Evolutionary conservation across 2,797 vertebrate species (phyloP).

Genomic region (Poeciliopsis turneri): DNA sequence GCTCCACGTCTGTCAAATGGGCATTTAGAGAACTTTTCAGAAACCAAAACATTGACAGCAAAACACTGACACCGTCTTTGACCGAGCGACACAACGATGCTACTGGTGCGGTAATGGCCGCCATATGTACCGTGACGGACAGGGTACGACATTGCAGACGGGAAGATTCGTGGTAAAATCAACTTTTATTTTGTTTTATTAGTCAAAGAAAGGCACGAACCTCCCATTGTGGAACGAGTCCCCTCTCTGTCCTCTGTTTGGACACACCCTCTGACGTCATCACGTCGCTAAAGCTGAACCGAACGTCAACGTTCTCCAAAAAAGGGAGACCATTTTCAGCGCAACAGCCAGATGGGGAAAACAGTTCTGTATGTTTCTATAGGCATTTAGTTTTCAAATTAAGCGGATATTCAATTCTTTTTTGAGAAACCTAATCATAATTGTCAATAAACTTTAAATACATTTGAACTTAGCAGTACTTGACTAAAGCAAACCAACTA

Average conservation of each 20-base stretch:
- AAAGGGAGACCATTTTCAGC: constrained; percentile 17
- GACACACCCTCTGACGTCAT: constrained; percentile 70
- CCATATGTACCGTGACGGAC: rapidly evolving
- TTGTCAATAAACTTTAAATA: not conserved
- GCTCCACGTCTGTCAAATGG: not conserved
- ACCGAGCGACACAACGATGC: constrained; percentile 5
- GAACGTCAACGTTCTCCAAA: constrained; percentile 33
- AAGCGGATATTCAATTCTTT: not conserved
- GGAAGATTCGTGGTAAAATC: not conserved
- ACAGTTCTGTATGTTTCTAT: not conserved
- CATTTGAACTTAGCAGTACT: no score
- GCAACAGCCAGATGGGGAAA: constrained; percentile 28
- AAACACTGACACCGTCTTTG: constrained; percentile 1
- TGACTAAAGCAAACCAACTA: not conserved
- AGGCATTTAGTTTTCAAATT: not conserved
- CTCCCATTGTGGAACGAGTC: constrained; percentile 81
- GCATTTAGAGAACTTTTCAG: constrained; percentile 52
- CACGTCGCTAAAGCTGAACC: not conserved
- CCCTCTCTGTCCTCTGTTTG: constrained; percentile 70
- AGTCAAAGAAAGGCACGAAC: constrained; percentile 68
- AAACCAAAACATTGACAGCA: constrained; percentile 15
- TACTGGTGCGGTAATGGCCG: not conserved
- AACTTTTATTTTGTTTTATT: constrained; percentile 1
- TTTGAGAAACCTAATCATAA: not conserved
- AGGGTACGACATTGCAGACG: rapidly evolving